Conservation (phyloP, 2,113 vertebrate species). For the Ageneiosus marmoratus region DNA sequence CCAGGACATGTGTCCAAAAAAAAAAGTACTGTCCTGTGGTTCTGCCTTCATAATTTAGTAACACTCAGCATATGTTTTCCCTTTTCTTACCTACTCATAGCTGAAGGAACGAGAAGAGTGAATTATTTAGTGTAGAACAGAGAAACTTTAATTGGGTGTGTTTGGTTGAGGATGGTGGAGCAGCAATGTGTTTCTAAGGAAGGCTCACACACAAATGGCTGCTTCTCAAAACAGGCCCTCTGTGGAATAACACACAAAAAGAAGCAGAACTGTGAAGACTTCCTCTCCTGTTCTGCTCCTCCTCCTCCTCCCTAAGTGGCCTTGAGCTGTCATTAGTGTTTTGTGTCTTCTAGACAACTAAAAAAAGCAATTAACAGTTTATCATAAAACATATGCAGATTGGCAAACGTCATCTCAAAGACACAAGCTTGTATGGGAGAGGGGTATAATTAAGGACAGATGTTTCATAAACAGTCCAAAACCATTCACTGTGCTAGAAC, state of each 20-base stretch:
- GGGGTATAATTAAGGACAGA: slow-evolving; percentile 78
- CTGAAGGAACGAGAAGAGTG: background rate
- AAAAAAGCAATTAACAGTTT: slow-evolving; percentile 69
- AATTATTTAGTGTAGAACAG: background rate
- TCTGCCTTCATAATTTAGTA: background rate
- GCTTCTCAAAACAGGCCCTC: slow-evolving; percentile 13
- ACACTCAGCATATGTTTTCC: background rate
- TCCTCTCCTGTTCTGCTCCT: slow-evolving; percentile 62
- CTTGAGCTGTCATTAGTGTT: slow-evolving; percentile 72
- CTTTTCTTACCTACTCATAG: background rate
- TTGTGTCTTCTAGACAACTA: slow-evolving; percentile 64
- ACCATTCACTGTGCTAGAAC: slow-evolving; percentile 76
- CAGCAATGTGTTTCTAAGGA: background rate
- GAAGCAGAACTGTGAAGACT: slow-evolving; percentile 63
- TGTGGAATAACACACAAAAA: slow-evolving; percentile 34
- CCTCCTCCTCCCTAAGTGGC: slow-evolving; percentile 71
- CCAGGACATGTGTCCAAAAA: background rate
- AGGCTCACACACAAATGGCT: slow-evolving; percentile 55
- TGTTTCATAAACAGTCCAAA: slow-evolving; percentile 72
- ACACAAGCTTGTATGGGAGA: slow-evolving; percentile 65
- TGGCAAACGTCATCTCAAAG: slow-evolving; percentile 64
- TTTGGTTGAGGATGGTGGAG: slow-evolving; percentile 16
- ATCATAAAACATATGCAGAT: slow-evolving; percentile 75
- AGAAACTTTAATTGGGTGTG: slow-evolving; percentile 35
- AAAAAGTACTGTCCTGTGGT: background rate